Evolutionary conservation across 2,113 vertebrate species (phyloP), one percentile per base, ranked within the genome.

Genomic region (Corvus hawaiiensis): DNA sequence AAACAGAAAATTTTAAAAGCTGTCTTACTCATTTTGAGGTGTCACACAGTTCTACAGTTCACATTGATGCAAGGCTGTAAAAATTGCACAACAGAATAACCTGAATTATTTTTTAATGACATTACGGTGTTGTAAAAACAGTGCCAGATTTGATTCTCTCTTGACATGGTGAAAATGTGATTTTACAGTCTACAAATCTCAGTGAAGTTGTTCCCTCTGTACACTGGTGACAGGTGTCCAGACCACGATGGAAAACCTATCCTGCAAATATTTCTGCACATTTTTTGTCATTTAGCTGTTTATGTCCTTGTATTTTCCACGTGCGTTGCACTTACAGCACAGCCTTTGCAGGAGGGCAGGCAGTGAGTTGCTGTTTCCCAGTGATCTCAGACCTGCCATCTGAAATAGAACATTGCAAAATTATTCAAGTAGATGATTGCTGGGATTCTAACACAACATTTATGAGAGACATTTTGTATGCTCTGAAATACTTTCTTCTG

Each of bases 401-500:
- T 91, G 74, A 76, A 94, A 93, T 85, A 54, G 69, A 85, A 58
- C 22, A 66, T 21, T 49, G 28, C 56, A 80, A 91, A 93, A 73
- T 43, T 93, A 49, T 77, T 93, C 63, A 79, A 83, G 67, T 20
- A 86, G 86, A 81, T 0, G 0, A 51, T 87, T 71, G 37, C 74
- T 76, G 18, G 62, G 51, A 55, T 89, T 80, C 49, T 48, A 87
- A 73, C n/a, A 35, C 67, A 93, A 46, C 54, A 55, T 72, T 76
- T 55, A 48, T 24, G 20, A 87, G 61, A 89, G 37, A 35, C 10
- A 28, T 80, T 89, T 83, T 67, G 80, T 66, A 35, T 32, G 49
- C 41, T 68, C 51, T 87, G 55, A 83, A 92, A 87, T 91, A 76
- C 27, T 76, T 88, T 83, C 46, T 71, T 83, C 87, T 87, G 46